A percentile compares a stretch with the other conserved stretches of the same genome.
Conservation (phyloP, 2,888 invertebrate genomes). For the Apotomis turbidana region DNA sequence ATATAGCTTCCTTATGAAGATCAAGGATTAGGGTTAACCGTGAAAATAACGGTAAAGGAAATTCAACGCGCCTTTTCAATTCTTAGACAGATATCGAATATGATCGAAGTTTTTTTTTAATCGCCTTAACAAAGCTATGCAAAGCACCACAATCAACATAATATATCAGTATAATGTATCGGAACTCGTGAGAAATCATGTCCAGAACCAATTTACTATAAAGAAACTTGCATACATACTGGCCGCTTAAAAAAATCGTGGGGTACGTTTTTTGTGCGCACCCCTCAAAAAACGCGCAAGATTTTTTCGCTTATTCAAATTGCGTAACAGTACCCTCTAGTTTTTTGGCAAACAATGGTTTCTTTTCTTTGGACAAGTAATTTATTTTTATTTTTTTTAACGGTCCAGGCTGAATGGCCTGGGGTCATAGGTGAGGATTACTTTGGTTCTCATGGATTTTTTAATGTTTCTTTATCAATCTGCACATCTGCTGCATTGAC, state of each 20-base stretch:
- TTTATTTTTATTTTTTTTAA: slow-evolving; percentile 74
- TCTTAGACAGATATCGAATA: background rate
- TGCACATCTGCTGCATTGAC: slow-evolving; percentile 68
- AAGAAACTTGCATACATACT: slow-evolving; percentile 67
- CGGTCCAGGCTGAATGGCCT: slow-evolving; percentile 72
- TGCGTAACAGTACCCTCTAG: slow-evolving; percentile 70
- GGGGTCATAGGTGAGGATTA: slow-evolving; percentile 80
- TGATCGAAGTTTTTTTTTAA: slow-evolving; percentile 2
- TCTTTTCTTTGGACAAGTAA: slow-evolving; percentile 68
- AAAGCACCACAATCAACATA: slow-evolving; percentile 18
- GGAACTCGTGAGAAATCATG: slow-evolving; percentile 73
- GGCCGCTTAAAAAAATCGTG: slow-evolving; percentile 75
- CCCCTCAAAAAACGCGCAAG: slow-evolving; percentile 68
- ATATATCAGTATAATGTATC: slow-evolving; percentile 17
- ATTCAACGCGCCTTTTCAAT: background rate
- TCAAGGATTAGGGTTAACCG: background rate
- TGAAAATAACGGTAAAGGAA: background rate
- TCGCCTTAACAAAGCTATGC: slow-evolving; percentile 18
- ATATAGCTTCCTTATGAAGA: background rate
- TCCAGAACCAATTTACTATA: slow-evolving; percentile 72
- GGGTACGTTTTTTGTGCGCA: slow-evolving; percentile 67
- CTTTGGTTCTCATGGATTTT: slow-evolving; percentile 77
- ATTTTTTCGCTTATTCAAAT: slow-evolving; percentile 74
- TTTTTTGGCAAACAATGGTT: slow-evolving; percentile 77
- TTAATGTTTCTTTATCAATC: slow-evolving; percentile 64